Base-by-base conservation (phyloP, 92 coral and sea anemone genomes). In the Desmophyllum pertusum region DNA sequence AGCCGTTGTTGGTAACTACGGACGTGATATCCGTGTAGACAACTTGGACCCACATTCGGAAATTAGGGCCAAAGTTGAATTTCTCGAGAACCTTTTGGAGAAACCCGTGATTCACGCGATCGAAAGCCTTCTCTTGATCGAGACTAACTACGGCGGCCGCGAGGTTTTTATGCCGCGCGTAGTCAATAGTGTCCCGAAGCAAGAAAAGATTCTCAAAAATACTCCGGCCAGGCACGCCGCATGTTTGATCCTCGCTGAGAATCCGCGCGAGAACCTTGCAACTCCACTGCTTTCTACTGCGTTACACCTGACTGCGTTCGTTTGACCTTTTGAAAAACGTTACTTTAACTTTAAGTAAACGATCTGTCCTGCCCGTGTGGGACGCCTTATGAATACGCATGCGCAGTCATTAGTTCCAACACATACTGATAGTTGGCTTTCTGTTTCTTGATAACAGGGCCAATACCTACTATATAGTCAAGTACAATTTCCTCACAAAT, bases 111-210 rank as follows among this genome's bases (percentile, higher is more conserved):
- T 19, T 51, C 57, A n/a, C n/a, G n/a, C n/a, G n/a, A n/a, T n/a
- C n/a, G n/a, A n/a, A n/a, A n/a, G n/a, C n/a, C n/a, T n/a, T 85
- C 31, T 85, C 88, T 19, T 85, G 78, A 65, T 86, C 89, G 0
- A 86, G 29, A 10, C 30, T 70, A 0, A 86, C 9, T 0, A 79
- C 30, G 0, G 77, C 71, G 0, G 45, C 37, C 0, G 80, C n/a
- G 1, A 51, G 35, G 0, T 53, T 8, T 6, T 36, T 53, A 8
- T 23, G 38, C 0, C 13, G 0, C 0, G 15, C 37, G 1, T 70
- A 73, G 43, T 71, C 55, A 0, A 57, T 18, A 0, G 51, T 38
- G 46, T 85, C 88, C 2, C 84, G 10, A 1, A 85, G 41, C 0
- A 69, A 41, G 40, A 66, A 65, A 6, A 85, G 31, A 43, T 76